These are phyloP conservation scores for Tenualosa thibaudeaui DNA, from an alignment of 2,797 vertebrate genomes.

Conservation along the genomic window DNA sequence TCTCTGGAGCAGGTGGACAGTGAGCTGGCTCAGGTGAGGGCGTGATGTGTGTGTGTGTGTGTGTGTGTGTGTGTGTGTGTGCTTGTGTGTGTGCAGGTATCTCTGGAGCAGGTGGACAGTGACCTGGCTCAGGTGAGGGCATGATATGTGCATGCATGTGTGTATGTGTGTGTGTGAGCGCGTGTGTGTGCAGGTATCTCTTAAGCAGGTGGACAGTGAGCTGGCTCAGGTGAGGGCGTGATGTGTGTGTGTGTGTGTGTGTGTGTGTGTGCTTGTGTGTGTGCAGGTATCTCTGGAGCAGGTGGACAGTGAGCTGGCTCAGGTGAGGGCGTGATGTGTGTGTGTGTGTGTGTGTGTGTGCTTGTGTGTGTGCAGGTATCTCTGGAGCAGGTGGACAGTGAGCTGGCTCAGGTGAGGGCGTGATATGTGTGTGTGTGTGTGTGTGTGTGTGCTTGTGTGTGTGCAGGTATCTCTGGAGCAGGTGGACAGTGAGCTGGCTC, in stretches of 20 bases:
- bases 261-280: neutral
- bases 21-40: no score
- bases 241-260: no score
- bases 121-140: neutral
- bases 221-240: no score
- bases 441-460: constrained; percentile 14
- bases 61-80: no score
- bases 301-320: neutral
- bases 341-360: neutral
- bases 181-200: no score
- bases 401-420: constrained; percentile 55
- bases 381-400: constrained; percentile 56
- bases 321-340: neutral
- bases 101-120: no score
- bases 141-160: neutral
- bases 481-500: constrained; percentile 54
- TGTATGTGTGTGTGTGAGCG: no score
- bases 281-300: neutral
- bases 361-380: constrained; percentile 48
- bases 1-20: no score
- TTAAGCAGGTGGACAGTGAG: no score
- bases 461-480: constrained; percentile 57
- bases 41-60: no score
- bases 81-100: no score
- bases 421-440: neutral